A percentile compares a stretch with the other conserved stretches of the same genome.
Evolutionary conservation across 2,888 invertebrate species (phyloP).

Genomic region (Stramonita haemastoma): DNA sequence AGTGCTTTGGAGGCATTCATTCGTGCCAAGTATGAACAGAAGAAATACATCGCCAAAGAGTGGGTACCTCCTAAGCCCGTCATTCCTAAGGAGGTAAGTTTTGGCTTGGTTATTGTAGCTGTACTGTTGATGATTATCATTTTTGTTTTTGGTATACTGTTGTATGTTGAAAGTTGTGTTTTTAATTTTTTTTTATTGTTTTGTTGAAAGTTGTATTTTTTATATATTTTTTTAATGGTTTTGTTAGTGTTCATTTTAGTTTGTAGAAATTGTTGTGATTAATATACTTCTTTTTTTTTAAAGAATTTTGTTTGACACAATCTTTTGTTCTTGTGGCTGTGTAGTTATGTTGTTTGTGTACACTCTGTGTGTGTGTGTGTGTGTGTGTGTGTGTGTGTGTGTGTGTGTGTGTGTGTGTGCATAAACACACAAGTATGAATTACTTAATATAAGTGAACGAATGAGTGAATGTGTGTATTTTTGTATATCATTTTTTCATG

Average conservation of each 20-base stretch:
- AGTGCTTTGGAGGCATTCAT: constrained; percentile 93
- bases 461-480: background rate
- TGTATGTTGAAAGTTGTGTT: background rate
- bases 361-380: constrained; percentile 29
- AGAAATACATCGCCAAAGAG: constrained; percentile 97
- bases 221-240: no score
- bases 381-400: constrained; percentile 25
- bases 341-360: background rate
- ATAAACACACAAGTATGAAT: background rate
- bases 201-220: background rate
- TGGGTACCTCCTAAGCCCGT: constrained; percentile 92
- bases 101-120: background rate
- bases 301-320: background rate
- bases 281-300: background rate
- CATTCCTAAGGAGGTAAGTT: constrained; percentile 76
- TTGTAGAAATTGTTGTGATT: background rate
- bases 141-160: background rate
- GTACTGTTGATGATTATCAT: background rate
- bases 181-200: background rate
- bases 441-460: background rate
- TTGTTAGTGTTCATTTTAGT: background rate
- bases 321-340: background rate
- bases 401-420: background rate
- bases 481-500: no score
- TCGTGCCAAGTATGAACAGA: constrained; percentile 98